Evolutionary conservation across 1,140 invertebrate genomes (phyloP).

Genomic region (Globodera rostochiensis): DNA sequence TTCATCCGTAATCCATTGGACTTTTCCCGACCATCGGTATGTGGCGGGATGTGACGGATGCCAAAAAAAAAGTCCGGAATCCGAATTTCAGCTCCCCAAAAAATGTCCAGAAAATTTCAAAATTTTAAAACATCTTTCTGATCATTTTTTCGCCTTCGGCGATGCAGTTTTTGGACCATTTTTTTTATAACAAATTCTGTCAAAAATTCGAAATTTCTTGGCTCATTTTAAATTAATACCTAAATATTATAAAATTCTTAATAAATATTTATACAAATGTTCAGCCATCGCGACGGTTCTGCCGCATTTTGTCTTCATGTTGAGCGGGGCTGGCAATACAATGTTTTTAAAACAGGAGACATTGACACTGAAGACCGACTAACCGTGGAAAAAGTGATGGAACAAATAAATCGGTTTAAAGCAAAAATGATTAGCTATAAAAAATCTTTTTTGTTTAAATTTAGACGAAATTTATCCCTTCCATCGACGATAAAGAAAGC

Average conservation of each 20-base stretch:
- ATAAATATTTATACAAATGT: neutral
- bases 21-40: constrained; percentile 56
- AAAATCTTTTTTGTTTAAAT: neutral
- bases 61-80: too few species aligned
- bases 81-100: too few species aligned
- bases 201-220: too few species aligned
- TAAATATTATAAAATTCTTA: too few species aligned
- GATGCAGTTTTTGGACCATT: too few species aligned
- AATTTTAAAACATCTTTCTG: too few species aligned
- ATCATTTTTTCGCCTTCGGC: too few species aligned
- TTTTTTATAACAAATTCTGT: too few species aligned
- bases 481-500: neutral
- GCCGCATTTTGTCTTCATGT: constrained; percentile 61
- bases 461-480: neutral
- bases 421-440: neutral
- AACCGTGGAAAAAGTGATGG: constrained; percentile 59
- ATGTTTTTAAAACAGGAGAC: constrained; percentile 63
- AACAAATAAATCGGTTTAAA: constrained; percentile 10
- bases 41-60: neutral
- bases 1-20: constrained; percentile 59
- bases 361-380: constrained; percentile 53
- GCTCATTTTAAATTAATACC: too few species aligned
- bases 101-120: too few species aligned
- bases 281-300: constrained; percentile 55
- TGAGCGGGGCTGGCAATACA: constrained; percentile 61